A percentile compares a stretch with the other conserved stretches of the same genome.
Evolutionary conservation across 2,797 vertebrate genomes (phyloP).

Genomic region (Cyclura pinguis): DNA sequence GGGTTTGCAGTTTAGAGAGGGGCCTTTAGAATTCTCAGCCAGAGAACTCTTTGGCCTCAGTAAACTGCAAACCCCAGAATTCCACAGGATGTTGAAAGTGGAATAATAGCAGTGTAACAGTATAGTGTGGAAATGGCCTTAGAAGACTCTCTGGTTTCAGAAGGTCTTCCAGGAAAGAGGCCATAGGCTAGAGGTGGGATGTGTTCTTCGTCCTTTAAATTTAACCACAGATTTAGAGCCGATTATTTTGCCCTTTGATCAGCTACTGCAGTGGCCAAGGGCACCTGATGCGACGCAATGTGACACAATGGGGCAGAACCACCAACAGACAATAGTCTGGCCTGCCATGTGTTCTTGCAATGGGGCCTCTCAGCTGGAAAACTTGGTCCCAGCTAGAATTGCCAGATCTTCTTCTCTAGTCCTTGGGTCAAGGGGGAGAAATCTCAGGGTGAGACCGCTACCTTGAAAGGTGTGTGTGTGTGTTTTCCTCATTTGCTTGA

Average conservation of each 20-base stretch:
- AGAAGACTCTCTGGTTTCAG: not conserved
- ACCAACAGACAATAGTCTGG: fast-evolving
- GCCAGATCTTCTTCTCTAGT: no score
- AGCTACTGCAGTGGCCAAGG: fast-evolving
- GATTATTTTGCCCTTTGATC: not conserved
- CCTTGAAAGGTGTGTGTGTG: not conserved
- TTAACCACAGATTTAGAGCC: not conserved
- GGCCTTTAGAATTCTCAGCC: no score
- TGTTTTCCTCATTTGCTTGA: not conserved
- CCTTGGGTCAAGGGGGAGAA: no score
- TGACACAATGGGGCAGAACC: not conserved
- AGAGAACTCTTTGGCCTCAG: no score
- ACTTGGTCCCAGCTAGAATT: not conserved
- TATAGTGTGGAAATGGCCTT: no score
- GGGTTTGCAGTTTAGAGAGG: no score
- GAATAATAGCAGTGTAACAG: no score
- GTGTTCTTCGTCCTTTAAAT: slow-evolving; percentile 24
- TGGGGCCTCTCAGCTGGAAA: not conserved
- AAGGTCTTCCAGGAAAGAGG: slow-evolving; percentile 27
- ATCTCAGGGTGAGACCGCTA: not conserved
- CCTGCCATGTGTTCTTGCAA: not conserved
- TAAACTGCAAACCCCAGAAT: no score
- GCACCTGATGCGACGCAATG: not conserved
- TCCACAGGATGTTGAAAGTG: no score
- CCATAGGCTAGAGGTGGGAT: not conserved